phyloP scores from a whole-genome alignment of 2,888 invertebrate species.

The Scrobipalpa atriplicella region DNA sequence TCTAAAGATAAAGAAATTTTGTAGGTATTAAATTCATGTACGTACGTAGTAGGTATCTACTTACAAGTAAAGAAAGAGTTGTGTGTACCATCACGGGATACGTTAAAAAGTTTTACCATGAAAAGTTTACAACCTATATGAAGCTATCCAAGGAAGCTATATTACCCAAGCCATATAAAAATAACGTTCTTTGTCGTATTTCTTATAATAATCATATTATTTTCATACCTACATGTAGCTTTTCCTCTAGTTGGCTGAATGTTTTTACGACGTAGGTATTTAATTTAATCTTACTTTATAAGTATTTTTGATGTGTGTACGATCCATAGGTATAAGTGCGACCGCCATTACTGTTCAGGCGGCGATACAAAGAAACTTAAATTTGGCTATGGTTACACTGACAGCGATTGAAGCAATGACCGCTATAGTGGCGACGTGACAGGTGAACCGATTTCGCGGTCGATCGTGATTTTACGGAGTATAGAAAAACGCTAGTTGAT shows the following conservation, averaged over 20 bases:
- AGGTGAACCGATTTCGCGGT: too few relatives aligned
- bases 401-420: too few relatives aligned
- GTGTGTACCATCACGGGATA: neutral
- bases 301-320: too few relatives aligned
- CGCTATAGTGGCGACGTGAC: too few relatives aligned
- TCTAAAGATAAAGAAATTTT: neutral
- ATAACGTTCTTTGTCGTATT: neutral
- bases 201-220: neutral
- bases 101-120: constrained; percentile 1
- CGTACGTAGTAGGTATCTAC: neutral
- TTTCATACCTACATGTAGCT: neutral
- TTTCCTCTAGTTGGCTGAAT: neutral
- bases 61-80: neutral
- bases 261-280: too few relatives aligned
- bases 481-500: too few relatives aligned
- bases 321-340: too few relatives aligned
- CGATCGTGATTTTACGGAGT: too few relatives aligned
- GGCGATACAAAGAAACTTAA: too few relatives aligned
- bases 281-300: too few relatives aligned
- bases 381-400: too few relatives aligned
- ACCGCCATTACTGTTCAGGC: too few relatives aligned
- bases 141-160: neutral
- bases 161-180: neutral
- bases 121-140: constrained; percentile 10
- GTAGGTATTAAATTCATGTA: neutral